Percentiles rank a stretch among this genome's conserved stretches.
Evolutionary conservation across 1,140 invertebrate genomes (phyloP).

Genomic region (Ectropis grisescens): DNA sequence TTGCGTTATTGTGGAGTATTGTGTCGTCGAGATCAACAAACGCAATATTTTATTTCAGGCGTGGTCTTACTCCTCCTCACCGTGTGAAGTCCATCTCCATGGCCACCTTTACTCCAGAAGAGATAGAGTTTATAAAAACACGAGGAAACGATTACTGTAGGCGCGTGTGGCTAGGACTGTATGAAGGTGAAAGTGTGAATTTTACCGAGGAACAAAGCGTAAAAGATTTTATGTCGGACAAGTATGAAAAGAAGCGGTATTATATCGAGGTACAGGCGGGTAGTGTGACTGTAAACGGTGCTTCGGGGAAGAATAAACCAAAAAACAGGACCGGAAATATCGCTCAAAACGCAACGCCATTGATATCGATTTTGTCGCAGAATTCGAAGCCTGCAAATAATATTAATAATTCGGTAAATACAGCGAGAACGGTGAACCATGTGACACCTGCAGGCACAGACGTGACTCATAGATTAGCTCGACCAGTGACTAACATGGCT

Average conservation of each 20-base stretch:
- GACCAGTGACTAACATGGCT: constrained; percentile 36
- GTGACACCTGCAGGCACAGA: constrained; percentile 29
- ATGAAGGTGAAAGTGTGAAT: constrained; percentile 79
- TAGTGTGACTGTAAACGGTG: constrained; percentile 38
- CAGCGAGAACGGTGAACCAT: constrained; percentile 40
- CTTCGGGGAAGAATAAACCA: constrained; percentile 37
- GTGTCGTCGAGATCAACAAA: constrained; percentile 38
- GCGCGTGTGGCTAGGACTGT: constrained; percentile 90
- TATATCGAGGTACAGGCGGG: constrained; percentile 45
- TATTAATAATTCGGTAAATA: constrained; percentile 32
- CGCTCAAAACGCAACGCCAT: constrained; percentile 23
- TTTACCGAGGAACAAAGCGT: constrained; percentile 83
- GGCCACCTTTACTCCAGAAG: constrained; percentile 96
- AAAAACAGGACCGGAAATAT: constrained; percentile 36
- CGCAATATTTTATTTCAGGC: constrained; percentile 74
- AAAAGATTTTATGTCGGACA: constrained; percentile 92
- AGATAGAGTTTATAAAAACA: constrained; percentile 91
- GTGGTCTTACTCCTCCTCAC: constrained; percentile 96
- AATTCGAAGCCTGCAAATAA: constrained; percentile 26
- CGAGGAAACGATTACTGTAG: constrained; percentile 95
- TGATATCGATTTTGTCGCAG: constrained; percentile 52
- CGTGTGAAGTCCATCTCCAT: constrained; percentile 98
- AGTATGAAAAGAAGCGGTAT: constrained; percentile 92
- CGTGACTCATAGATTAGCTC: constrained; percentile 34
- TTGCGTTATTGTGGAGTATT: constrained; percentile 26